phyloP scores from a whole-genome alignment of 2,113 vertebrate genomes.

The Phrynocephalus versicolor region DNA sequence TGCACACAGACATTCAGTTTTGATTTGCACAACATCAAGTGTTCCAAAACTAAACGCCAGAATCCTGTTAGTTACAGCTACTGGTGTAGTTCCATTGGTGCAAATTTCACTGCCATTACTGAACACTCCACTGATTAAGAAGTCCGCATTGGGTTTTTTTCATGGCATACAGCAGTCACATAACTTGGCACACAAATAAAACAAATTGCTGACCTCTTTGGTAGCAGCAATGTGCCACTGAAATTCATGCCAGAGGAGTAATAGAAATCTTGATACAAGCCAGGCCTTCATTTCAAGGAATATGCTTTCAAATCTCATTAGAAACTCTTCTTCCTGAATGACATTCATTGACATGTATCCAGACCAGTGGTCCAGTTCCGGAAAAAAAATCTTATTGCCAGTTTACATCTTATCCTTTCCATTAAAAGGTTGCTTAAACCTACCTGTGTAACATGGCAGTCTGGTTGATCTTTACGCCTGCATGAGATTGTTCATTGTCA shows the following conservation, averaged over 20 bases:
- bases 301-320: background rate
- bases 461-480: background rate
- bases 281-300: background rate
- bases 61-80: too few species aligned
- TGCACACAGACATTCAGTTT: constrained; percentile 13
- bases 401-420: background rate
- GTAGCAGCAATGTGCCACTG: too few species aligned
- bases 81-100: too few species aligned
- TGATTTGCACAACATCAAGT: background rate
- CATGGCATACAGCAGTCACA: too few species aligned
- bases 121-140: too few species aligned
- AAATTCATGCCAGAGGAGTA: too few species aligned
- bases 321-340: background rate
- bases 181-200: too few species aligned
- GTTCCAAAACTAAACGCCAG: background rate
- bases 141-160: too few species aligned
- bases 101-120: too few species aligned
- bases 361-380: background rate
- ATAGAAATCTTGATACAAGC: background rate
- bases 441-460: background rate
- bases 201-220: too few species aligned
- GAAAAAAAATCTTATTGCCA: too few species aligned
- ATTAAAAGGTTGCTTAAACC: background rate
- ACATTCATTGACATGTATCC: background rate
- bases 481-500: background rate